phyloP scores from a whole-genome alignment of 1,140 invertebrate species.

The Sitobion miscanthi region DNA sequence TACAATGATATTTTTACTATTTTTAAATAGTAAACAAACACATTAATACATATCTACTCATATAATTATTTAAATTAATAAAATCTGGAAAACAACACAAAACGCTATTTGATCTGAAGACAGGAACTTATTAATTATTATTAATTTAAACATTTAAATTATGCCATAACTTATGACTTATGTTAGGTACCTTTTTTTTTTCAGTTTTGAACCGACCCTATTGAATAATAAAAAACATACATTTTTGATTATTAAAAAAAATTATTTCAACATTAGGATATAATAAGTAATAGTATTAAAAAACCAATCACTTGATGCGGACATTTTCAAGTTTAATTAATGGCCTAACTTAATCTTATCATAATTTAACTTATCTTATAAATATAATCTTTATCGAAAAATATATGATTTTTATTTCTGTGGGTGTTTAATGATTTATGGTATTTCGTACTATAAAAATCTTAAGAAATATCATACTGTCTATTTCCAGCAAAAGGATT shows the following conservation, averaged over 20 bases:
- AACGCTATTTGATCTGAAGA: no score
- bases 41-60: background rate
- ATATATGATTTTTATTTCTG: background rate
- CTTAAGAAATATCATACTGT: slow-evolving; percentile 25
- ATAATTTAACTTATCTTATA: background rate
- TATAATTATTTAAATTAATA: background rate
- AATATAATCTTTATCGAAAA: background rate
- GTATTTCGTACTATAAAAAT: slow-evolving; percentile 42
- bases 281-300: background rate
- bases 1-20: background rate
- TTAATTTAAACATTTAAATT: no score
- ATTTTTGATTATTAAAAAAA: no score
- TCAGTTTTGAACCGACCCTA: no score
- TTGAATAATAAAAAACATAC: no score
- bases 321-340: no score
- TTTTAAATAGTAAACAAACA: background rate
- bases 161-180: background rate
- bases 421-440: background rate
- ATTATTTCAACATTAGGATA: no score
- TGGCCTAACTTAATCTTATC: no score
- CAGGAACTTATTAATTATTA: no score
- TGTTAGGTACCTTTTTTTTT: no score
- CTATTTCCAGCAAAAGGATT: slow-evolving; percentile 44
- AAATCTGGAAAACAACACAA: no score
- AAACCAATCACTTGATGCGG: background rate